Conservation (phyloP, 2,797 vertebrate species). For the Sebastes matsubarae region DNA sequence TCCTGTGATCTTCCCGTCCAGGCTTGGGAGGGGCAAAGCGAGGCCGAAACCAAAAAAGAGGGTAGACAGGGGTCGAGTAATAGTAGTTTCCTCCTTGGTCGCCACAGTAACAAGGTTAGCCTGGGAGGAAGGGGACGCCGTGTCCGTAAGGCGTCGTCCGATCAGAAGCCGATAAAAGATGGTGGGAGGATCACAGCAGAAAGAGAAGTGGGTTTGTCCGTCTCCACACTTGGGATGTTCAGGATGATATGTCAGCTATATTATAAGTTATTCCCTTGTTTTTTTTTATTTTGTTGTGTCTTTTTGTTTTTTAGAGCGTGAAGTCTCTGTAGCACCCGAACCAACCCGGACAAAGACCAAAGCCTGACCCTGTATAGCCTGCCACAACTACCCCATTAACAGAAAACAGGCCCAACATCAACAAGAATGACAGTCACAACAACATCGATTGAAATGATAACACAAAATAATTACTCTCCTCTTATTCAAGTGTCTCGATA, state of each 20-base stretch:
- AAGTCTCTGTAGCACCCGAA: conserved; percentile 73
- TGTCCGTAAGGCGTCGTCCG: conserved; percentile 49
- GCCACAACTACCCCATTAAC: conserved; percentile 64
- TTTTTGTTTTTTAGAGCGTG: conserved; percentile 9
- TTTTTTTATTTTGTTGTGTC: not conserved
- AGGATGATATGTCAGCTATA: conserved; percentile 79
- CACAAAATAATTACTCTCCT: conserved; percentile 79
- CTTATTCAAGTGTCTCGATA: conserved; percentile 82
- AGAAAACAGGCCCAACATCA: conserved; percentile 75
- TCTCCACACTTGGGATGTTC: conserved; percentile 60
- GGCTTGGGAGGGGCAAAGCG: not conserved
- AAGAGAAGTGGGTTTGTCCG: conserved; percentile 45
- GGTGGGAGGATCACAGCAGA: conserved; percentile 48
- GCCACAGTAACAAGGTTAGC: conserved; percentile 31
- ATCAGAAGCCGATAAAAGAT: conserved; percentile 45
- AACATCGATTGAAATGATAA: conserved; percentile 80
- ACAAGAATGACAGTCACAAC: conserved; percentile 74
- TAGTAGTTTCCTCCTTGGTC: conserved; percentile 51
- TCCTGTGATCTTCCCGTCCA: conserved; percentile 6
- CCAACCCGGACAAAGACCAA: conserved; percentile 58
- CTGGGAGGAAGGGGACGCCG: conserved; percentile 24
- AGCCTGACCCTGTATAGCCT: conserved; percentile 70
- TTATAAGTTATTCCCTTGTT: conserved; percentile 71
- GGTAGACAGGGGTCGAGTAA: not conserved
- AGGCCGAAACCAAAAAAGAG: not conserved